These are phyloP conservation scores for Percina caprodes DNA, from an alignment of 2,113 vertebrate genomes.

Conservation along the genomic window DNA sequence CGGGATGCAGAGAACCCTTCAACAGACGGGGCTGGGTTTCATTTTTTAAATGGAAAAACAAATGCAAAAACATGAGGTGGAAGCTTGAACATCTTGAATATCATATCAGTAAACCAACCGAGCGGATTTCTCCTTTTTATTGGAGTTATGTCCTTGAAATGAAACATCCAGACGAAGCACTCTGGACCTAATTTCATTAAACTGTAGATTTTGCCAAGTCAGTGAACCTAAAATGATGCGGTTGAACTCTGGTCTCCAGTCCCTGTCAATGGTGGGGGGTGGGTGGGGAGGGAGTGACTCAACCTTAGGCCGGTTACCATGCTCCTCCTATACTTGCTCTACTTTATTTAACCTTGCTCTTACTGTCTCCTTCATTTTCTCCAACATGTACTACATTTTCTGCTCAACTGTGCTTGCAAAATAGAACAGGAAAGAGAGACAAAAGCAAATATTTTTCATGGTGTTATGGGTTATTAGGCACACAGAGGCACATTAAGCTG, in stretches of 20 bases:
- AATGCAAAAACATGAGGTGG: neutral
- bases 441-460: slow-evolving; percentile 67
- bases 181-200: slow-evolving; percentile 78
- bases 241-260: slow-evolving; percentile 70
- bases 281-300: slow-evolving; percentile 22
- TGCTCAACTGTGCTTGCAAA: slow-evolving; percentile 61
- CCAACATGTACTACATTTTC: slow-evolving; percentile 41
- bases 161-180: slow-evolving; percentile 56
- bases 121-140: slow-evolving; percentile 44
- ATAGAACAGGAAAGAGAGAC: slow-evolving; percentile 30
- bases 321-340: slow-evolving; percentile 32
- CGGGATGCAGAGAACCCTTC: neutral
- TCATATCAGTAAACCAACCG: slow-evolving; percentile 6
- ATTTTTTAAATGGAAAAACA: slow-evolving; percentile 12
- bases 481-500: slow-evolving; percentile 67
- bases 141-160: slow-evolving; percentile 73
- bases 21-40: neutral
- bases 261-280: slow-evolving; percentile 2
- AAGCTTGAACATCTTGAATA: neutral
- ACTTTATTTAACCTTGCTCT: slow-evolving; percentile 39
- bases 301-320: slow-evolving; percentile 24
- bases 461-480: slow-evolving; percentile 73
- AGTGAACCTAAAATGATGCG: slow-evolving; percentile 77
- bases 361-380: slow-evolving; percentile 24
- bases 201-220: slow-evolving; percentile 75